A percentile compares a stretch with the other conserved stretches of the same genome.
Conservation (phyloP, 2,888 invertebrate species). For the Dryobota labecula region DNA sequence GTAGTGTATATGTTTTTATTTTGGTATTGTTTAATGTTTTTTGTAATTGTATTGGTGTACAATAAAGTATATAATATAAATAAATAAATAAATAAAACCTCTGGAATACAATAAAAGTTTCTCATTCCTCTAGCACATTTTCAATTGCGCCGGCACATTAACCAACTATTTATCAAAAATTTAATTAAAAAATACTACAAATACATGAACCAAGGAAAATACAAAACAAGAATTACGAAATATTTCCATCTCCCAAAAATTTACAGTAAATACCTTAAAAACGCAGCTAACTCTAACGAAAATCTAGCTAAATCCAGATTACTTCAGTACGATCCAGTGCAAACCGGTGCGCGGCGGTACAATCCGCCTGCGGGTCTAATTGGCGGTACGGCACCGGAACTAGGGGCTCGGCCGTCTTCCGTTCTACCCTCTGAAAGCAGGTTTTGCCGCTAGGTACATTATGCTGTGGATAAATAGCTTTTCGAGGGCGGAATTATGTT, state of each 20-base stretch:
- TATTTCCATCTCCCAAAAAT: background rate
- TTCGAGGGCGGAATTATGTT: slow-evolving; percentile 28
- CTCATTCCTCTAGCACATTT: background rate
- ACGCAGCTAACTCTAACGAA: background rate
- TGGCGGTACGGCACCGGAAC: slow-evolving; percentile 65
- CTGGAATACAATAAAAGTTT: background rate
- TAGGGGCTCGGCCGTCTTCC: slow-evolving; percentile 55
- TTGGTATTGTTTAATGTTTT: no score
- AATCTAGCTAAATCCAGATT: slow-evolving; percentile 43
- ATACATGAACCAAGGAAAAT: background rate
- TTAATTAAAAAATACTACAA: background rate
- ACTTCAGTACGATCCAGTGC: slow-evolving; percentile 26
- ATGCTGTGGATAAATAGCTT: slow-evolving; percentile 46
- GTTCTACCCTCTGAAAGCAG: slow-evolving; percentile 52
- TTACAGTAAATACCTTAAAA: background rate
- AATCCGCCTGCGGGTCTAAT: slow-evolving; percentile 59
- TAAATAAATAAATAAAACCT: no score
- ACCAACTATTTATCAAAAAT: background rate
- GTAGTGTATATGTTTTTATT: no score
- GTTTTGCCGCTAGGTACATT: slow-evolving; percentile 48
- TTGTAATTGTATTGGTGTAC: no score
- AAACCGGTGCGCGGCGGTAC: slow-evolving; percentile 45
- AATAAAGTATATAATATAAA: no score
- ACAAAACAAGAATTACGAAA: background rate
- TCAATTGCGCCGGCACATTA: background rate